Conservation (phyloP, 2,797 vertebrate species). For the Argya squamiceps region DNA sequence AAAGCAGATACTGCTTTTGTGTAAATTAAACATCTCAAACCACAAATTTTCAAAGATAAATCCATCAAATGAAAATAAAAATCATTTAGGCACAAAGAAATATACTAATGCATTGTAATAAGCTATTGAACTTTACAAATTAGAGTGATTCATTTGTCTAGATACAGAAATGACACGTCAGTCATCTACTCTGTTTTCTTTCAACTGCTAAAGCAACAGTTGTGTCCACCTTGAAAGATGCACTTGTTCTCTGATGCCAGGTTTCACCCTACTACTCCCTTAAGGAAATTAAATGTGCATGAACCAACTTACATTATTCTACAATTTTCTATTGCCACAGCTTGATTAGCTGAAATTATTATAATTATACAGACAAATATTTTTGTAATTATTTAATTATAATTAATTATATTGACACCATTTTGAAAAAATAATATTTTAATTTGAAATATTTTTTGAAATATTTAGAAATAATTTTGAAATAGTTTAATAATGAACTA, state of each 20-base stretch:
- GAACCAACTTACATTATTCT: accelerated
- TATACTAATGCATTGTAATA: not conserved
- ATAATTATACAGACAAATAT: not conserved
- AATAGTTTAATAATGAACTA: not conserved
- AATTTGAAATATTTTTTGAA: not conserved
- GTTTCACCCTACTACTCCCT: not conserved
- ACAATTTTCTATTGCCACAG: not conserved
- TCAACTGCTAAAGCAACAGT: not conserved
- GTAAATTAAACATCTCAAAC: not conserved
- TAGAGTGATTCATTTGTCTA: not conserved
- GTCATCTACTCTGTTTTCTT: not conserved
- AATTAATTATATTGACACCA: not conserved
- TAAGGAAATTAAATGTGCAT: not conserved
- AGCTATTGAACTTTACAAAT: not conserved
- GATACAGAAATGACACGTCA: not conserved
- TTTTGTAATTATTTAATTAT: not conserved
- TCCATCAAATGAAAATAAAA: not conserved
- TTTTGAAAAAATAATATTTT: not conserved
- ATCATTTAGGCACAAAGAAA: not conserved
- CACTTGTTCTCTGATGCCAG: not conserved
- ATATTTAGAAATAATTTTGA: not conserved
- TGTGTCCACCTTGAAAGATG: not conserved
- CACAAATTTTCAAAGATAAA: not conserved
- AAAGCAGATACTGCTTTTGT: not conserved
- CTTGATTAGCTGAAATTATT: not conserved